phyloP scores from a whole-genome alignment of 2,113 vertebrate species.

The human region DNA sequence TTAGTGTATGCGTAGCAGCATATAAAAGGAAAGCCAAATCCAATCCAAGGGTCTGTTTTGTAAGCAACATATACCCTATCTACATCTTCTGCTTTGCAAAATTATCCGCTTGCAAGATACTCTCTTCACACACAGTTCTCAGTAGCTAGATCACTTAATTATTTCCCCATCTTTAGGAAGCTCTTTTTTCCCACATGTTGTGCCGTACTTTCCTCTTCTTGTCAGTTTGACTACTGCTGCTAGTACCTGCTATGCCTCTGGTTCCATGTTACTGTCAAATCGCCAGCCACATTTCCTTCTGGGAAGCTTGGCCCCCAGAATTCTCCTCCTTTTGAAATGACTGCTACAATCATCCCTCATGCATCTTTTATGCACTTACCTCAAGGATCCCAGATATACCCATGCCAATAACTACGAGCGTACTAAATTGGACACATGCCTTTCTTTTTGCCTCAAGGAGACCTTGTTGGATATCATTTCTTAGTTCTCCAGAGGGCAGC shows the following conservation, averaged over 20 bases:
- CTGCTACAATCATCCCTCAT: background rate
- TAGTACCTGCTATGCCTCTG: background rate
- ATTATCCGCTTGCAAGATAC: background rate
- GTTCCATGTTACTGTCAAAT: background rate
- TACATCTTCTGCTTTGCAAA: background rate
- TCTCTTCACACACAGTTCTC: background rate
- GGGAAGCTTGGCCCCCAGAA: background rate
- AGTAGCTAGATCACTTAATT: background rate
- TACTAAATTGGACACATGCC: accelerated
- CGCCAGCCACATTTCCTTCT: background rate
- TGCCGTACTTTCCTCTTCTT: background rate
- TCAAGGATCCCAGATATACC: background rate
- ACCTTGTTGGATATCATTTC: background rate
- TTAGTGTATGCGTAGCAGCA: background rate
- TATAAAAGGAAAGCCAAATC: background rate
- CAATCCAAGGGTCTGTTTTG: background rate
- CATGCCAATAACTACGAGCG: background rate
- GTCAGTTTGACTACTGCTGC: background rate
- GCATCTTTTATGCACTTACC: background rate
- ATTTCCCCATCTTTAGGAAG: background rate
- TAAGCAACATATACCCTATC: background rate
- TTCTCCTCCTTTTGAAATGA: background rate
- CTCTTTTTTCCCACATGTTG: background rate
- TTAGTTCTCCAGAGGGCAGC: background rate
- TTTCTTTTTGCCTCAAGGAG: background rate